A percentile compares a stretch with the other conserved stretches of the same genome.
Evolutionary conservation across 2,113 vertebrate species (phyloP).

Genomic region (Acinonyx jubatus): DNA sequence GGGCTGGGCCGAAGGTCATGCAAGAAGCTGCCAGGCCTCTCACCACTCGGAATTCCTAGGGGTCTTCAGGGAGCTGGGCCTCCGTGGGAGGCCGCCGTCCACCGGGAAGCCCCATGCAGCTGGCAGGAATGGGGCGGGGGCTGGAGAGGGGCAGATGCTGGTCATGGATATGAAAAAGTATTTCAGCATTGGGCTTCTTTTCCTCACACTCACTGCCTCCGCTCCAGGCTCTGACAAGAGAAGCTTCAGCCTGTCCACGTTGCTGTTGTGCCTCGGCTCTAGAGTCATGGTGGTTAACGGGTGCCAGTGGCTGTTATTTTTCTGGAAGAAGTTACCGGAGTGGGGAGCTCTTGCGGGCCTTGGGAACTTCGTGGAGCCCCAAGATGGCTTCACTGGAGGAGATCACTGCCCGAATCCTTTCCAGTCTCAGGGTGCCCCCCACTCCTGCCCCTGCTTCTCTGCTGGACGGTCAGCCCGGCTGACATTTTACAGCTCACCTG

Average conservation of each 20-base stretch:
- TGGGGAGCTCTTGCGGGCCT: background rate
- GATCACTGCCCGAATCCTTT: background rate
- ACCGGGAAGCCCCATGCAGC: background rate
- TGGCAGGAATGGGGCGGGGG: background rate
- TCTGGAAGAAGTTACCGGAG: background rate
- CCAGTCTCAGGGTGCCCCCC: background rate
- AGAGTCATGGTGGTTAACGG: background rate
- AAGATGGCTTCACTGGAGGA: background rate
- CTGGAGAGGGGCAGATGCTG: background rate
- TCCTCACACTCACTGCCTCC: background rate
- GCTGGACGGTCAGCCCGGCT: background rate
- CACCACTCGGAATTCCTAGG: background rate
- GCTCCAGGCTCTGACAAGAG: background rate
- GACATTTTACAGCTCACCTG: background rate
- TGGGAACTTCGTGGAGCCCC: background rate
- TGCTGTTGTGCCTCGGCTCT: background rate
- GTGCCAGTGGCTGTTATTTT: background rate
- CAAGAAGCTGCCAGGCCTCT: background rate
- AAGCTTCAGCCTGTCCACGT: background rate
- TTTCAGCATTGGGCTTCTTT: background rate
- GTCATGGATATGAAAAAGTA: background rate
- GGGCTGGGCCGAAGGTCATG: background rate
- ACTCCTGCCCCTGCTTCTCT: background rate
- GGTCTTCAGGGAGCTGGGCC: background rate
- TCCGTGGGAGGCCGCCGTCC: background rate